Evolutionary conservation across 2,113 vertebrate genomes (phyloP), one percentile per base, ranked within the genome.

Genomic region (Nothobranchius kuhntae): DNA sequence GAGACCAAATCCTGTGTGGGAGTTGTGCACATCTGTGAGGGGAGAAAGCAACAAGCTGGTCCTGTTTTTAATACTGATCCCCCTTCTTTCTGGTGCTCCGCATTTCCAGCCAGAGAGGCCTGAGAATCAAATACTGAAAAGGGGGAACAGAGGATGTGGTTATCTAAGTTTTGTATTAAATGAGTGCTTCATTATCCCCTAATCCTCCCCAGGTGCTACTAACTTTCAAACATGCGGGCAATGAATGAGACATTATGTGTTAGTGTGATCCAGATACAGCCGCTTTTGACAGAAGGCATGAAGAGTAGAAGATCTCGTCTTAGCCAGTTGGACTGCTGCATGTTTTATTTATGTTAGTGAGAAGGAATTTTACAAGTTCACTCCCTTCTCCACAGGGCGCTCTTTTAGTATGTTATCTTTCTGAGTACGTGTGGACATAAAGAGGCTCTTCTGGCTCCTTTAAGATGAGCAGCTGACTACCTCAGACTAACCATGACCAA

Each of bases 351-450:
- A 83, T 81, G 80, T 84, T 68, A 82, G 36, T 55, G 26, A 69
- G 81, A 68, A 76, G 79, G 77, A 86, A 86, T 85, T 73, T 65
- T 64, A 53, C 65, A 36, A 77, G 53, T 71, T 13, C 6, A 61
- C 73, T 64, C 78, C 62, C 75, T 68, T 64, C 44, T 71, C 58
- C 55, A 1, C 36, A 7, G 40, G 56, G 14, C 35, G 0, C 17
- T 62, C 50, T 40, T 52, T 71, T 24, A 30, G 17, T 46, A 65
- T 65, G 17, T 52, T 68, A 75, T 73, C 48, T 54, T 54, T 45
- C 15, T 72, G 30, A 50, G 24, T 26, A 61, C 13, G 38, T 55
- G 36, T 13, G 8, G 38, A 59, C 45, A 44, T 53, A 14, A 9
- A 70, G 35, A 79, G 36, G 69, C 13, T 36, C 9, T 48, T 63